A percentile compares a stretch with the other conserved stretches of the same genome.
phyloP scores from a whole-genome alignment of 2,797 vertebrate genomes.

The Pristis pectinata region DNA sequence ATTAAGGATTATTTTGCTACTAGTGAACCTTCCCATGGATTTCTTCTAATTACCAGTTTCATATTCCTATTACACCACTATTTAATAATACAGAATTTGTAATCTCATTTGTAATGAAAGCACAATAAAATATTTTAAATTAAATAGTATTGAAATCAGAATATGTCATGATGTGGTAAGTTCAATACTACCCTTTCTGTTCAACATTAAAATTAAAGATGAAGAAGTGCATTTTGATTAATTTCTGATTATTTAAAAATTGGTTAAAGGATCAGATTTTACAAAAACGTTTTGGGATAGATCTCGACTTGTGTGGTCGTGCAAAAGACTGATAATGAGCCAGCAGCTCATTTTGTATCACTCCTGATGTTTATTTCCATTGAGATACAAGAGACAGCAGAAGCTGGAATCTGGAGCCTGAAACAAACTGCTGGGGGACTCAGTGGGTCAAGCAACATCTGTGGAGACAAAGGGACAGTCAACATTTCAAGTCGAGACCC shows the following conservation, averaged over 20 bases:
- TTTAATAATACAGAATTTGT: not conserved
- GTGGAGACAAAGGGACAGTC: no score
- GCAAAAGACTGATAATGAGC: not conserved
- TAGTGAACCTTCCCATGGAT: not conserved
- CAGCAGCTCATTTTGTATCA: not conserved
- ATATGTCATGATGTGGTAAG: not conserved
- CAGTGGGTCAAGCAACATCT: no score
- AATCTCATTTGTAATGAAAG: constrained; percentile 9
- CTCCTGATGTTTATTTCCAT: not conserved
- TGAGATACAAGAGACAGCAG: not conserved
- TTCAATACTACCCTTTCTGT: not conserved
- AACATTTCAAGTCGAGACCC: no score
- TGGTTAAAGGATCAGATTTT: not conserved
- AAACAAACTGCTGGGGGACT: no score
- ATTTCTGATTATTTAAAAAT: not conserved
- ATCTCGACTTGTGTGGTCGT: not conserved
- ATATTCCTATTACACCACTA: not conserved
- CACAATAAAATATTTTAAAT: constrained; percentile 7
- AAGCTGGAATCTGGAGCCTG: no score
- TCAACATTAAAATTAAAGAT: not conserved
- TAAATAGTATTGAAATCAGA: not conserved
- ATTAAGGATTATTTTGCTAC: not conserved
- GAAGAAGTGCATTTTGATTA: not conserved
- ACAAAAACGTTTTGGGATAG: no score
- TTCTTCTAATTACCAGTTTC: not conserved